Percentiles rank a stretch among this genome's conserved stretches.
These are phyloP conservation scores for Drosophila pandora DNA, from an alignment of 1,140 invertebrate genomes.

Conservation along the genomic window DNA sequence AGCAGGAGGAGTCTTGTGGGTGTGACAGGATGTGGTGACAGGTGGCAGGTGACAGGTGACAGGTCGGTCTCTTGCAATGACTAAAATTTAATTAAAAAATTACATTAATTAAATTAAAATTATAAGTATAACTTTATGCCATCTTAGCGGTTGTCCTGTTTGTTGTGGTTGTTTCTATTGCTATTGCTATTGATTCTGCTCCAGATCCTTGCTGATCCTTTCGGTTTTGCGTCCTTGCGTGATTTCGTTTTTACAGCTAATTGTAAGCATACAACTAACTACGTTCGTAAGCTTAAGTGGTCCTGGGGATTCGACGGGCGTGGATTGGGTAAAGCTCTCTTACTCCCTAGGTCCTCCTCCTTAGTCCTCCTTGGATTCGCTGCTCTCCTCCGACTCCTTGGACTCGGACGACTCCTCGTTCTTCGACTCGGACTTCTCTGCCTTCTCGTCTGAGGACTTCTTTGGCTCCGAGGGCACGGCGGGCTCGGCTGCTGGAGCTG, in stretches of 20 bases:
- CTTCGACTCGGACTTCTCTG: conserved; percentile 54
- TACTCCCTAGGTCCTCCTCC: conserved; percentile 14
- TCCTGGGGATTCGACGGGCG: conserved; percentile 13
- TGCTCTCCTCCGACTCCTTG: conserved; percentile 64
- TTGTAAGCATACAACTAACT: conserved; percentile 42
- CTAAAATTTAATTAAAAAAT: conserved; percentile 67
- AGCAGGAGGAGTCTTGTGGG: not conserved
- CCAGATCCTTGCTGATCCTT: not conserved
- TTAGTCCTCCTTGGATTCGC: conserved; percentile 65
- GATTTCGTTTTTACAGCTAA: conserved; percentile 37
- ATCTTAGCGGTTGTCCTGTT: conserved; percentile 65
- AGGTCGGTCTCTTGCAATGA: conserved; percentile 45
- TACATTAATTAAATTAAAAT: conserved; percentile 63
- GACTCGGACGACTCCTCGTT: conserved; percentile 63
- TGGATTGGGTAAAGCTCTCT: conserved; percentile 34
- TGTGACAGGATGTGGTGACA: not conserved
- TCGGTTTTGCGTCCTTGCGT: not conserved
- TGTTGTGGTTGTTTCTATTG: conserved; percentile 1
- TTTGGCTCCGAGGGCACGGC: conserved; percentile 46
- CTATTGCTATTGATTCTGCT: conserved; percentile 12
- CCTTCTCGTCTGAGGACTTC: conserved; percentile 56
- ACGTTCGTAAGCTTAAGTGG: conserved; percentile 49
- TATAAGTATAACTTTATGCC: conserved; percentile 66
- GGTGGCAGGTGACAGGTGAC: no score
- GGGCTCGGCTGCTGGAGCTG: conserved; percentile 21